Conservation (phyloP, 2,888 invertebrate genomes). For the Andrena marginata region DNA sequence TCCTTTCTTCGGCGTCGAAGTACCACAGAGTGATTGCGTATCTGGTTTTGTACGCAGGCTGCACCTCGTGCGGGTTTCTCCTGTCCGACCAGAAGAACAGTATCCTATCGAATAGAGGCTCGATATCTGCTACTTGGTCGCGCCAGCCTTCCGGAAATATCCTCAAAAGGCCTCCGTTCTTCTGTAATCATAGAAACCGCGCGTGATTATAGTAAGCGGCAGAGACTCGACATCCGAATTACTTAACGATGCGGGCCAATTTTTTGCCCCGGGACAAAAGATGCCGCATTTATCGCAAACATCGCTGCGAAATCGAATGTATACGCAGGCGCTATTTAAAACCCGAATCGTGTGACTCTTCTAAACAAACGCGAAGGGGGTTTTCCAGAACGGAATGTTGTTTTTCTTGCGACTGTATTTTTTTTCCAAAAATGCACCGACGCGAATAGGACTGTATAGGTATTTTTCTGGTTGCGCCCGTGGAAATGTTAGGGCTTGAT, state of each 20-base stretch:
- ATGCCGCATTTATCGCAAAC: not conserved
- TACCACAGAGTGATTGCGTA: slow-evolving; percentile 98
- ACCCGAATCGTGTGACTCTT: no score
- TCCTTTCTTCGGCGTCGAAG: slow-evolving; percentile 93
- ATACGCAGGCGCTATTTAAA: no score
- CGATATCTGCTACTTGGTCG: slow-evolving; percentile 95
- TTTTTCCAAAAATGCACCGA: no score
- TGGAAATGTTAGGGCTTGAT: no score
- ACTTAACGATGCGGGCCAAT: not conserved
- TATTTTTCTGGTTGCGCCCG: no score
- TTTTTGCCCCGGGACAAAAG: not conserved
- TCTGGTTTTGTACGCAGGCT: slow-evolving; percentile 94
- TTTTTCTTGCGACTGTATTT: no score
- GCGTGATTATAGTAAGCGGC: not conserved
- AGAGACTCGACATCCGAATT: not conserved
- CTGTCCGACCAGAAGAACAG: slow-evolving; percentile 99
- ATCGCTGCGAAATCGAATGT: not conserved
- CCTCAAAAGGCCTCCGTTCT: slow-evolving; percentile 93
- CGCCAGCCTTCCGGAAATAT: slow-evolving; percentile 96
- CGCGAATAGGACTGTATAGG: no score
- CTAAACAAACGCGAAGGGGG: no score
- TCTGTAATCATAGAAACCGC: slow-evolving; percentile 75
- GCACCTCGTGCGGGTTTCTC: slow-evolving; percentile 98
- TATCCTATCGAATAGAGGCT: slow-evolving; percentile 96
- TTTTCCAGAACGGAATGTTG: no score